Evolutionary conservation across 2,797 vertebrate species (phyloP), one percentile per base, ranked within the genome.

Genomic region (Falco columbarius): DNA sequence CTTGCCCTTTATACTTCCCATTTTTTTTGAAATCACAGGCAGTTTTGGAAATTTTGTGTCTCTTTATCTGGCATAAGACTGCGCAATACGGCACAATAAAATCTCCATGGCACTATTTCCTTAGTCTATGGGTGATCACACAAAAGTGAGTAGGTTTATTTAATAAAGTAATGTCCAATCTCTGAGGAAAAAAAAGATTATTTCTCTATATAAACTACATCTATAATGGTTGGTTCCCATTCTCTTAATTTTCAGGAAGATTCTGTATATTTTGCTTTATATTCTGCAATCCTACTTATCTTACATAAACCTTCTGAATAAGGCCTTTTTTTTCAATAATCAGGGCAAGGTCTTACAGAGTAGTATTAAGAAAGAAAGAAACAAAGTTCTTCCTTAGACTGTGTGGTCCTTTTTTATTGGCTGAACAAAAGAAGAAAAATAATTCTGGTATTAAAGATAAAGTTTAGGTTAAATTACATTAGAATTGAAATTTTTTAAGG

Each of bases 161-260:
- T 75, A 81, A 54, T 46, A 89, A 89, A 84, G 10, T 66, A 51
- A 72, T 38, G n/a, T 56, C 30, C 22, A 88, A 18, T 47, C 11
- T 44, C 34, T 9, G 17, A 7, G 8, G 2, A 1, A 27, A 38
- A 59, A 59, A 47, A 10, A 1, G 0, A 42, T 59, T 63, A 61
- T 88, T 87, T 71, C 18, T 61, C 19, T 84, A 40, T 68, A 75
- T 72, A 91, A 86, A 58, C 79, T 65, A 30, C 19, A 47, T 9
- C 9, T 68, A 9, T 36, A 93, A 68, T 46, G 7, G 12, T 58
- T 83, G 29, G 42, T 91, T 94, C 90, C 32, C 34, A 51, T 46
- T 74, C 4, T 51, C 59, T 62, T 70, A 56, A 83, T 72, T 90
- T 90, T 32, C 49, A 68, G 73, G 56, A 90, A 79, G 65, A 72